Evolutionary conservation across 1,140 invertebrate genomes (phyloP).

Genomic region (Oryctes rhinoceros): DNA sequence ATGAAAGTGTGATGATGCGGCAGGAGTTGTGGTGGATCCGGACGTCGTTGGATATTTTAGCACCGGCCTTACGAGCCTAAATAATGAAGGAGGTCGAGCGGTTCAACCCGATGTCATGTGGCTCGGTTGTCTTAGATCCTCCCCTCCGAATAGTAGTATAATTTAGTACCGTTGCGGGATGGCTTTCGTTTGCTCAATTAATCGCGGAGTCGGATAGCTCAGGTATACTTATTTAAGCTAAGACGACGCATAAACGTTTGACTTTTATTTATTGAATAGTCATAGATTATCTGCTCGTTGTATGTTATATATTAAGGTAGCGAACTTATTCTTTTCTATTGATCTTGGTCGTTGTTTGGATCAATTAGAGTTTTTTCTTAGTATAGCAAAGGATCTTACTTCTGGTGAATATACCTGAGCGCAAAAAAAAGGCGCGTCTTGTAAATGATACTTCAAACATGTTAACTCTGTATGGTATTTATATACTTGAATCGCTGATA

Average conservation of each 20-base stretch:
- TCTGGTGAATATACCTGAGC: too few species aligned
- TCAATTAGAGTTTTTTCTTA: too few species aligned
- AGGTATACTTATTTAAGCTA: neutral
- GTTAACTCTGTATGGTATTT: too few species aligned
- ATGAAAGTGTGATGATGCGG: conserved; percentile 35
- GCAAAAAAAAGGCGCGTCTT: too few species aligned
- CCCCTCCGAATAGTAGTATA: conserved; percentile 12
- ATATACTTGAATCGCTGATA: too few species aligned
- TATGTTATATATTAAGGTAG: too few species aligned
- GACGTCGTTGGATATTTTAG: conserved; percentile 34
- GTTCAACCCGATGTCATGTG: conserved; percentile 30
- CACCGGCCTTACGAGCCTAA: conserved; percentile 30
- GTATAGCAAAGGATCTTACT: too few species aligned
- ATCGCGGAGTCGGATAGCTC: neutral
- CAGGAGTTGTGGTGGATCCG: conserved; percentile 26
- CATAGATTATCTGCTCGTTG: too few species aligned
- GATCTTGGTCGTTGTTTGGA: too few species aligned
- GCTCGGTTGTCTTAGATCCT: conserved; percentile 2
- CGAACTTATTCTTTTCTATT: too few species aligned
- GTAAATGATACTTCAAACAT: too few species aligned
- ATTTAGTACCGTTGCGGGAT: conserved; percentile 16
- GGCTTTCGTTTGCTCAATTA: conserved; percentile 22
- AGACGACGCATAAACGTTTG: neutral
- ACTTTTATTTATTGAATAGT: neutral
- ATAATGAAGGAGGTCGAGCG: conserved; percentile 35